Conservation (phyloP, 2,113 vertebrate genomes). For the Otolemur garnettii region DNA sequence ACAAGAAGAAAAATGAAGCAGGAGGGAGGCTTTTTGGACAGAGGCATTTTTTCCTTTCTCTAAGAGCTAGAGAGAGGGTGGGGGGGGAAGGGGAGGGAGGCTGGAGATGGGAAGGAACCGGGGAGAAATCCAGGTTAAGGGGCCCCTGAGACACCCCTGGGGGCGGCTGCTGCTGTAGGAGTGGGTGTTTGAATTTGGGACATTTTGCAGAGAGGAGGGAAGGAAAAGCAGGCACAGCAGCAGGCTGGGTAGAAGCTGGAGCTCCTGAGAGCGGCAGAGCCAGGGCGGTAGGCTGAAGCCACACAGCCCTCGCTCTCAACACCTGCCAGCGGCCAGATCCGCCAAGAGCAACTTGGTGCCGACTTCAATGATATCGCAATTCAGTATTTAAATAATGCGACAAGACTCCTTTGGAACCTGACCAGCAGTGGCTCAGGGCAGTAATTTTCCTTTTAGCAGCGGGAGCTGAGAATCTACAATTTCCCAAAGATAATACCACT, state of each 20-base stretch:
- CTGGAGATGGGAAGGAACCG: constrained; percentile 82
- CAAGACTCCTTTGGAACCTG: constrained; percentile 86
- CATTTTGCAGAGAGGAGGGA: constrained; percentile 83
- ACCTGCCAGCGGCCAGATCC: constrained; percentile 91
- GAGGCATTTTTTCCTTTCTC: constrained; percentile 46
- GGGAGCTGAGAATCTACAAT: constrained; percentile 78
- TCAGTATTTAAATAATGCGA: constrained; percentile 90
- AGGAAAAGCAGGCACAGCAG: background rate
- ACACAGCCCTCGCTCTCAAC: constrained; percentile 90
- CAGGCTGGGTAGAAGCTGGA: background rate
- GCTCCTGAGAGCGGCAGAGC: constrained; percentile 67
- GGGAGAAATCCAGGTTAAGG: constrained; percentile 85
- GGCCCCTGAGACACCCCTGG: constrained; percentile 87
- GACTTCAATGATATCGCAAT: constrained; percentile 92
- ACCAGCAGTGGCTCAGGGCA: constrained; percentile 85
- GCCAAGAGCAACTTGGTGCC: constrained; percentile 91
- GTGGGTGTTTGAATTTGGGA: constrained; percentile 5
- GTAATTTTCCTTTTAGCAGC: constrained; percentile 88
- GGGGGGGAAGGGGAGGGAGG: background rate
- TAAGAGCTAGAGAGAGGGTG: constrained; percentile 21
- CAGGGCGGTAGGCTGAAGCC: constrained; percentile 88
- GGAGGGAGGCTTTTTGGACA: background rate
- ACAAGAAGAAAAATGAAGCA: constrained; percentile 15
- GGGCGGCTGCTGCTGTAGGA: background rate
- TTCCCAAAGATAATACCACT: constrained; percentile 83